These are phyloP conservation scores for Artemia sp. DNA, from an alignment of 2,888 invertebrate species.

Conservation along the genomic window DNA sequence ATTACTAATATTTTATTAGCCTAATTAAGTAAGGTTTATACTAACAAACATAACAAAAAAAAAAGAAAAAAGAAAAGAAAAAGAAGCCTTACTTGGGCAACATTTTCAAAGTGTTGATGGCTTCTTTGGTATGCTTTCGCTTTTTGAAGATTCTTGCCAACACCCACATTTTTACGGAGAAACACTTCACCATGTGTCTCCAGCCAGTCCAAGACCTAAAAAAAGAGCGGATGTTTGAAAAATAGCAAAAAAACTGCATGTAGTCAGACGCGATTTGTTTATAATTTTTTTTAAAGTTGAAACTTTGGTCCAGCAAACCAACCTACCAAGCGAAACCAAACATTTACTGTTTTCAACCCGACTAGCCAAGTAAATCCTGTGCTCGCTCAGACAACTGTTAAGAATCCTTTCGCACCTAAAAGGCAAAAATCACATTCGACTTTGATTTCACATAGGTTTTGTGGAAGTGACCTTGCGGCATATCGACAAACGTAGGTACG, in stretches of 20 bases:
- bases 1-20: neutral
- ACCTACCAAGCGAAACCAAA: no score
- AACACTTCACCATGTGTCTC: constrained; percentile 95
- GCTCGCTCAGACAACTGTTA: no score
- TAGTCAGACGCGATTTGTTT: no score
- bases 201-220: constrained; percentile 82
- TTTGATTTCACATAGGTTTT: no score
- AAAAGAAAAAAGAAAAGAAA: neutral
- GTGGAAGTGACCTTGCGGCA: no score
- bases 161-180: constrained; percentile 86
- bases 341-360: no score
- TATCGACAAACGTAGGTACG: no score
- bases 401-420: no score
- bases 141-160: constrained; percentile 83
- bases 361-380: no score
- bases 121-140: constrained; percentile 91
- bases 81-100: constrained; percentile 59
- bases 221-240: constrained; percentile 25
- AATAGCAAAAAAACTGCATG: neutral
- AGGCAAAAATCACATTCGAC: no score
- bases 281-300: no score
- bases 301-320: no score
- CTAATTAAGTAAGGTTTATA: constrained; percentile 15
- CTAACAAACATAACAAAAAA: constrained; percentile 19
- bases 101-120: constrained; percentile 95